Evolutionary conservation across 2,888 invertebrate genomes (phyloP).

Genomic region (Chorisops tibialis): DNA sequence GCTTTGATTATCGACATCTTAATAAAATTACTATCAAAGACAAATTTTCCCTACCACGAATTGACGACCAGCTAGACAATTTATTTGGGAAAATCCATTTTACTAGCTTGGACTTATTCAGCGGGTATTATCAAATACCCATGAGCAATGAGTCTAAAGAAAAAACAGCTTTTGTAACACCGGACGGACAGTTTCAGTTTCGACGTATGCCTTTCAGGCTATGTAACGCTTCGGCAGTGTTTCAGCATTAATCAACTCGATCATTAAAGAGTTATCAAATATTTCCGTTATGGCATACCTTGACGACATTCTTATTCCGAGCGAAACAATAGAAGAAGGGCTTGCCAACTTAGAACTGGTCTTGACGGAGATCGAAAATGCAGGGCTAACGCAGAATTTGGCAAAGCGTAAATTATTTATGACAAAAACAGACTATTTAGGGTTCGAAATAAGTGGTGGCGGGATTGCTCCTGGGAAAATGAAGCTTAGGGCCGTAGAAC

Average conservation of each 20-base stretch:
- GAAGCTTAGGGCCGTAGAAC: conserved; percentile 1
- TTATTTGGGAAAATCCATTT: conserved; percentile 29
- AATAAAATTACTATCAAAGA: neutral
- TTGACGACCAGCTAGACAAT: conserved; percentile 8
- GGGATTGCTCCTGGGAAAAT: neutral
- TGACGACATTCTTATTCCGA: conserved; percentile 33
- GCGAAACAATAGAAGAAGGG: conserved; percentile 30
- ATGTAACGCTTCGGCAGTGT: neutral
- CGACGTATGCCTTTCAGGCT: neutral
- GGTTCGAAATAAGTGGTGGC: conserved; percentile 1
- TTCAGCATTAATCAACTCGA: conserved; percentile 28
- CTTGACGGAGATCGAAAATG: neutral
- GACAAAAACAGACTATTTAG: neutral
- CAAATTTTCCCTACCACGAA: neutral
- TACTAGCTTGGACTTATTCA: conserved; percentile 33
- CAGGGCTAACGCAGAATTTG: neutral
- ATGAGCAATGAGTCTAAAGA: conserved; percentile 33
- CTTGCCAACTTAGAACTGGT: neutral
- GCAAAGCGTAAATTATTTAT: neutral
- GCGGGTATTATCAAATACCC: conserved; percentile 38
- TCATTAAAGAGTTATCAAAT: neutral
- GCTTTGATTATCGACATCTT: neutral
- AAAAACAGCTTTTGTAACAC: conserved; percentile 38
- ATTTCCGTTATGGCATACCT: conserved; percentile 34
- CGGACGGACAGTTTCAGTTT: conserved; percentile 35